Evolutionary conservation across 2,888 invertebrate species (phyloP).

Genomic region (Leuctra nigra): DNA sequence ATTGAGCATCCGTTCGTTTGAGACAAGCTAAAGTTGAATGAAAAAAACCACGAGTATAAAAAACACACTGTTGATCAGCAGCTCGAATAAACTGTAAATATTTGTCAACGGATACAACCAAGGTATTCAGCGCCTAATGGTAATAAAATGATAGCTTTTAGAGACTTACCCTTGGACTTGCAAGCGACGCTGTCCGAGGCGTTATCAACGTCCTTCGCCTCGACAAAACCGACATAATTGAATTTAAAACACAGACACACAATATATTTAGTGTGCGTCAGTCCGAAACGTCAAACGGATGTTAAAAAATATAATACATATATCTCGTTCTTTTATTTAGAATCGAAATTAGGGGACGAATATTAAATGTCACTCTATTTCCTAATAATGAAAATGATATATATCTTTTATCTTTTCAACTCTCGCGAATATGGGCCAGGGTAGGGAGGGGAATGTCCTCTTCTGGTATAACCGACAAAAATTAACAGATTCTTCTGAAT

Average conservation of each 20-base stretch:
- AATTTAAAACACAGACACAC: not conserved
- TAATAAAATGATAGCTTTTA: not conserved
- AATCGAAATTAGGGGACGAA: slow-evolving; percentile 6
- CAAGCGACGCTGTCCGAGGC: not conserved
- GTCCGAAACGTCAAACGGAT: slow-evolving; percentile 4
- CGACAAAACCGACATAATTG: not conserved
- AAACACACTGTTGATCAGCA: too few species aligned
- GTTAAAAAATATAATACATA: slow-evolving; percentile 12
- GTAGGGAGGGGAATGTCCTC: too few species aligned
- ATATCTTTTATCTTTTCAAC: too few species aligned
- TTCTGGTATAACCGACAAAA: too few species aligned
- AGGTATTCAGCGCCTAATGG: not conserved
- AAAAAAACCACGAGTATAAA: too few species aligned
- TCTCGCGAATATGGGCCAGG: too few species aligned
- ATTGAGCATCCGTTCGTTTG: too few species aligned
- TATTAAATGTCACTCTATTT: slow-evolving; percentile 1
- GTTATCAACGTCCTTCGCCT: not conserved
- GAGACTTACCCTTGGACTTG: not conserved
- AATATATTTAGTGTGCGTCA: not conserved
- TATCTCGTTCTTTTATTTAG: not conserved
- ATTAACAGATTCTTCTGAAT: too few species aligned
- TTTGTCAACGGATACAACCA: not conserved
- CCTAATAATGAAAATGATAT: too few species aligned
- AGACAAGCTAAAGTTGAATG: too few species aligned
- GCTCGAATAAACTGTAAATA: too few species aligned